These are phyloP conservation scores for Setophaga petechia DNA, from an alignment of 2,113 vertebrate genomes.

Conservation along the genomic window DNA sequence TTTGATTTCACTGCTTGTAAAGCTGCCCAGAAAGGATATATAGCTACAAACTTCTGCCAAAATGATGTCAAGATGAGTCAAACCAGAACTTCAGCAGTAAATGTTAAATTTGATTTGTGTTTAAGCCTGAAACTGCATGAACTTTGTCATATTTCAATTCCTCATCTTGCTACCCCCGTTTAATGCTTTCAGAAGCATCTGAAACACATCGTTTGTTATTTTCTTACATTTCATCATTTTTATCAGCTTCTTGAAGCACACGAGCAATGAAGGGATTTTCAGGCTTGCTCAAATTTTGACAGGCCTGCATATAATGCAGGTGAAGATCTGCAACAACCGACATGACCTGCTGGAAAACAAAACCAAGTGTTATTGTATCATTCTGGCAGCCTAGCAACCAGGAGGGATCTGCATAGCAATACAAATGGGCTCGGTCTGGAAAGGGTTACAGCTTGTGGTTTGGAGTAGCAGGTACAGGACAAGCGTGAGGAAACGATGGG, in stretches of 20 bases:
- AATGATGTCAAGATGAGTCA: conserved; percentile 48
- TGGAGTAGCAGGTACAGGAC: neutral
- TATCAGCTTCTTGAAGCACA: conserved; percentile 54
- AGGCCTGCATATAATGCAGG: conserved; percentile 68
- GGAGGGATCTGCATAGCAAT: neutral
- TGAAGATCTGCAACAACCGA: neutral
- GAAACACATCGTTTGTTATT: neutral
- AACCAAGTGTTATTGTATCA: neutral
- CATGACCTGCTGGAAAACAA: conserved; percentile 46
- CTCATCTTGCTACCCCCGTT: neutral
- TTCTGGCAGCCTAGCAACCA: neutral
- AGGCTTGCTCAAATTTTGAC: conserved; percentile 52
- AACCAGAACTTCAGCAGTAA: conserved; percentile 30
- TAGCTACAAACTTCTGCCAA: conserved; percentile 32
- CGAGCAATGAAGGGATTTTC: conserved; percentile 70
- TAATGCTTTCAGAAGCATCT: conserved; percentile 20
- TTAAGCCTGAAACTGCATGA: neutral
- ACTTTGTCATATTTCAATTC: neutral
- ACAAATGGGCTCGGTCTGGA: neutral
- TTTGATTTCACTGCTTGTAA: neutral
- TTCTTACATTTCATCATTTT: conserved; percentile 65
- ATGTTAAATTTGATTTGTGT: neutral
- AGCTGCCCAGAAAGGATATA: conserved; percentile 36
- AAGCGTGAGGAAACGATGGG: neutral
- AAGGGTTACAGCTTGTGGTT: neutral